Percentiles rank a stretch among this genome's conserved stretches.
Conservation (phyloP, 2,797 vertebrate genomes). For the Threskiornis aethiopicus region DNA sequence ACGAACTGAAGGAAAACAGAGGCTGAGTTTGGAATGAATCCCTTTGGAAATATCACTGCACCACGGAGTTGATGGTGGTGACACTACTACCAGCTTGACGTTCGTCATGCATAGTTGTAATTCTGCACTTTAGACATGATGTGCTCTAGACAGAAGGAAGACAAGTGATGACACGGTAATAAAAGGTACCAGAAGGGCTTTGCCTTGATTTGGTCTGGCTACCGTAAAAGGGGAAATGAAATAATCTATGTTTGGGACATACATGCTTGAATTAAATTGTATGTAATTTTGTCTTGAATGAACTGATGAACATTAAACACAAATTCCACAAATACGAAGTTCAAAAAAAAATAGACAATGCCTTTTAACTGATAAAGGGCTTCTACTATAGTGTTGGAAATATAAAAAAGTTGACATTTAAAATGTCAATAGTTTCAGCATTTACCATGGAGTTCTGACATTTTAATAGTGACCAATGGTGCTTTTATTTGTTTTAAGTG, state of each 20-base stretch:
- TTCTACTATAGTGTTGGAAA: background rate
- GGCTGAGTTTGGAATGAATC: background rate
- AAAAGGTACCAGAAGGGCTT: background rate
- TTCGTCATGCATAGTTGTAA: background rate
- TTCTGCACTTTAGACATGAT: background rate
- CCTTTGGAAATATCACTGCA: background rate
- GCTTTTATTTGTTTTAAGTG: background rate
- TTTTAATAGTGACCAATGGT: constrained; percentile 8
- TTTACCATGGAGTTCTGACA: constrained; percentile 23
- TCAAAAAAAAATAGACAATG: background rate
- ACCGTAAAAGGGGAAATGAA: background rate
- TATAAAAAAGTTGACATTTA: constrained; percentile 1
- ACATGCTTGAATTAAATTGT: background rate
- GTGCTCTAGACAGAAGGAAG: background rate
- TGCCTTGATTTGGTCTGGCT: background rate
- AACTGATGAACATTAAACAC: background rate
- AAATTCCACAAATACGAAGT: background rate
- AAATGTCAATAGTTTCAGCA: constrained; percentile 6
- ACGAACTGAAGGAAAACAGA: background rate
- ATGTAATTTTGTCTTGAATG: background rate
- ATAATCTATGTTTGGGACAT: background rate
- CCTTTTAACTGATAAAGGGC: background rate
- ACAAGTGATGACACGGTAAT: background rate
- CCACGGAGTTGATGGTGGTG: background rate
- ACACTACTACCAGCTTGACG: background rate